Evolutionary conservation across 2,888 invertebrate species (phyloP).

Genomic region (Diloba caeruleocephala): DNA sequence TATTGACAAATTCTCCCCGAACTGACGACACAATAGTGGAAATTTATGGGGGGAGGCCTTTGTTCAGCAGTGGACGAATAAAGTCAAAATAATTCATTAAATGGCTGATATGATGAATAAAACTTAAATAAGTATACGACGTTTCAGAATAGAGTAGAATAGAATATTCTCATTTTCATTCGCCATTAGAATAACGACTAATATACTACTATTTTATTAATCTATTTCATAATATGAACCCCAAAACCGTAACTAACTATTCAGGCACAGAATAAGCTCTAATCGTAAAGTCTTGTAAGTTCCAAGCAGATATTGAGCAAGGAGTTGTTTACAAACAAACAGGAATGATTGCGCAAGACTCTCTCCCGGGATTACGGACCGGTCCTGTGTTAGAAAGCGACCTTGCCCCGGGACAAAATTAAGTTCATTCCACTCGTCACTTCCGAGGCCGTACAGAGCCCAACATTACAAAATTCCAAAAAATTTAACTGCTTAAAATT

Average conservation of each 20-base stretch:
- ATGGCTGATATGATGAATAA: too few species aligned
- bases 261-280: constrained; percentile 3
- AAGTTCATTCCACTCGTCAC: constrained; percentile 79
- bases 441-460: constrained; percentile 48
- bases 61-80: too few species aligned
- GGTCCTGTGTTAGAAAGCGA: constrained; percentile 83
- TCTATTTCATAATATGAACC: background rate
- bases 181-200: too few species aligned
- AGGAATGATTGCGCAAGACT: constrained; percentile 46
- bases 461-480: constrained; percentile 46
- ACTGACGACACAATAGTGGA: too few species aligned
- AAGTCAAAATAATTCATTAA: too few species aligned
- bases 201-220: too few species aligned
- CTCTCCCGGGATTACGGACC: constrained; percentile 63
- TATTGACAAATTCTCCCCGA: too few species aligned
- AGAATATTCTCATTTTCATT: too few species aligned
- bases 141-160: too few species aligned
- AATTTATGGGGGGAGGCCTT: too few species aligned
- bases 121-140: too few species aligned
- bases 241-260: background rate
- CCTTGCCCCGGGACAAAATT: constrained; percentile 75
- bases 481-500: constrained; percentile 36
- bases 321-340: constrained; percentile 54
- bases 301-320: constrained; percentile 15
- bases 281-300: background rate